phyloP scores from a whole-genome alignment of 2,797 vertebrate species.

The Microcaecilia unicolor region DNA sequence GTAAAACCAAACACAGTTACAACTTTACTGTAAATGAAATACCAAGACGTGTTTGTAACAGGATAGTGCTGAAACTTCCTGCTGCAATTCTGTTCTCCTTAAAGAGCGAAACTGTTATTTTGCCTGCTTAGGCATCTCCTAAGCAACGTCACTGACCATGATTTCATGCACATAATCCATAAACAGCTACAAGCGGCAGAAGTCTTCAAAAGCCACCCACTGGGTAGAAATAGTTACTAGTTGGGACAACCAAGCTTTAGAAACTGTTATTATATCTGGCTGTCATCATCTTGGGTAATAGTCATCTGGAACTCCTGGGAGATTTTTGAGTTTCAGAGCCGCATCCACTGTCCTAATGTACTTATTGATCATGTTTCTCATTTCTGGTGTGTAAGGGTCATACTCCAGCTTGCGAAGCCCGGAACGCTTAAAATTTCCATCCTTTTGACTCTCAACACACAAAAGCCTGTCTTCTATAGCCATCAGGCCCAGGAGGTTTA shows the following conservation, averaged over 20 bases:
- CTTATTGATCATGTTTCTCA: constrained; percentile 67
- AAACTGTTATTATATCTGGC: not conserved
- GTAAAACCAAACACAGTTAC: no score
- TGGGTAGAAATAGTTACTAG: constrained; percentile 33
- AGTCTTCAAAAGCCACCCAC: constrained; percentile 31
- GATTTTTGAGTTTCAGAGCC: constrained; percentile 69
- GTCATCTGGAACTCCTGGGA: constrained; percentile 79
- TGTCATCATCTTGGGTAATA: constrained; percentile 86
- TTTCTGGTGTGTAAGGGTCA: constrained; percentile 83
- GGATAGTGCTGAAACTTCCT: accelerated
- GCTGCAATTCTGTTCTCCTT: accelerated
- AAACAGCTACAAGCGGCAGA: constrained; percentile 24
- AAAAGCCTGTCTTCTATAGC: constrained; percentile 83
- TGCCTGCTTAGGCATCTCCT: constrained; percentile 1
- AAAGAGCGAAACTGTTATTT: accelerated
- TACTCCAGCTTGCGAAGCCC: constrained; percentile 88
- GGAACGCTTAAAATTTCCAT: constrained; percentile 92
- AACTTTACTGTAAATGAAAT: no score
- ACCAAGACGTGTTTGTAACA: no score
- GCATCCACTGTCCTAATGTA: constrained; percentile 81
- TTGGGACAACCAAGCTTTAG: not conserved
- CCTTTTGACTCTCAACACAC: constrained; percentile 94
- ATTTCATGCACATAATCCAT: constrained; percentile 38
- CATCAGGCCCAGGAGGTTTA: constrained; percentile 68
- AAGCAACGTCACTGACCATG: not conserved